Conservation (phyloP, 2,888 invertebrate species). For the Steinernema carpocapsae region DNA sequence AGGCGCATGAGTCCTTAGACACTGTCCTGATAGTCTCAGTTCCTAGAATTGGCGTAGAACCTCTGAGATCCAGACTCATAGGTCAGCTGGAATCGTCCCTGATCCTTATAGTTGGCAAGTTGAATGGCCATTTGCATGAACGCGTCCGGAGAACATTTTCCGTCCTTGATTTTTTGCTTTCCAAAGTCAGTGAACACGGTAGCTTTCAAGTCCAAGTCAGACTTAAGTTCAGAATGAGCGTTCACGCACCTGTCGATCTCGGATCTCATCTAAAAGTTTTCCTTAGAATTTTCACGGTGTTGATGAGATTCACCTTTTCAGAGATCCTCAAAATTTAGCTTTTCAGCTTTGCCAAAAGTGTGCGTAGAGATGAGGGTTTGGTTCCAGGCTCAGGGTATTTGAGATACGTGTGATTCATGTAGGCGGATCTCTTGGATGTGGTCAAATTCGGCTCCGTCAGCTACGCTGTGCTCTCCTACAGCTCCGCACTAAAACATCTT, state of each 20-base stretch:
- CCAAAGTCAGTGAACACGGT: constrained; percentile 60
- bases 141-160: constrained; percentile 90
- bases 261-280: constrained; percentile 47
- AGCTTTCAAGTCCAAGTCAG: constrained; percentile 57
- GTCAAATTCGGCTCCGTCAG: constrained; percentile 30
- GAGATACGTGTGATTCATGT: constrained; percentile 15
- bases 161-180: constrained; percentile 84
- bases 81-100: constrained; percentile 88
- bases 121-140: constrained; percentile 94
- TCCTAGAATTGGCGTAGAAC: constrained; percentile 88
- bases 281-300: no score
- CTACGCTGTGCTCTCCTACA: constrained; percentile 27
- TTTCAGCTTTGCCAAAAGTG: neutral
- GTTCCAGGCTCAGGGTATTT: neutral
- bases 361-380: neutral
- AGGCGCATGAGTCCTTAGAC: constrained; percentile 87
- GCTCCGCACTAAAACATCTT: no score
- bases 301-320: no score
- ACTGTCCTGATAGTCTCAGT: constrained; percentile 97
- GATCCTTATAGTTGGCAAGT: constrained; percentile 73
- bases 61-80: constrained; percentile 98
- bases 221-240: constrained; percentile 38
- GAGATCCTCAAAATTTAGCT: constrained; percentile 6
- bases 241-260: constrained; percentile 48
- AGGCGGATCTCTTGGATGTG: constrained; percentile 29